Base-by-base conservation (phyloP, 2,113 vertebrate species). In the Brienomyrus longianalis region DNA sequence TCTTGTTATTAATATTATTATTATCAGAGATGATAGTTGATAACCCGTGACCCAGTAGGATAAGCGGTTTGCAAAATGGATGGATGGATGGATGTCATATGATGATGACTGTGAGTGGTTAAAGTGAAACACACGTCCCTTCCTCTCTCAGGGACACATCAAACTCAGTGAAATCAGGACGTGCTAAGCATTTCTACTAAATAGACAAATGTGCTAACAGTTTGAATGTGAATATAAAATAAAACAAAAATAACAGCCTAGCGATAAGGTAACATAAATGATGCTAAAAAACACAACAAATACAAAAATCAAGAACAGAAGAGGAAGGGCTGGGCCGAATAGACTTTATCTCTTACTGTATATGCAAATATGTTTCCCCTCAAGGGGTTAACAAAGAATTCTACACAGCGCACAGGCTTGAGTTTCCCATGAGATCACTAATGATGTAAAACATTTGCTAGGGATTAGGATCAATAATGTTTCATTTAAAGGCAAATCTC, bases 301-400 rank as follows among this genome's bases (percentile, higher is more conserved):
- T 0, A 23, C 59, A 35, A 74, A 39, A 74, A 17, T 35, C 31
- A 77, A 0, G 31, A 13, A 35, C 11, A 19, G 31, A 35, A 15
- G 13, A 77, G 31, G 31, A 51, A 74, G 62, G 62, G 62, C 5
- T 17, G 2, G 8, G 15, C 8, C 5, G 3, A 84, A 23, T n/a
- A 84, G 3, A 77, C 31, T 80, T 43, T 43, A 80, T 43, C 74
- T 43, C 15, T 80, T 80, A 31, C 31, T 31, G 31, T 31, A 80
- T 43, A 11, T 39, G 31, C 74, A 80, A 80, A 80, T 80, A 43
- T 85, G 39, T 90, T 91, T 92, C 89, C 91, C 43, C 62, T 80
- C 77, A 31, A 77, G 35, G 39, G 92, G 90, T 92, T 87, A 90
- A 83, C 89, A 93, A 92, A 50, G 88, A 90, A 91, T 87, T 77